Percentiles rank a stretch among this genome's conserved stretches.
phyloP scores from a whole-genome alignment of 2,113 vertebrate genomes.

The Odobenus rosmarus region DNA sequence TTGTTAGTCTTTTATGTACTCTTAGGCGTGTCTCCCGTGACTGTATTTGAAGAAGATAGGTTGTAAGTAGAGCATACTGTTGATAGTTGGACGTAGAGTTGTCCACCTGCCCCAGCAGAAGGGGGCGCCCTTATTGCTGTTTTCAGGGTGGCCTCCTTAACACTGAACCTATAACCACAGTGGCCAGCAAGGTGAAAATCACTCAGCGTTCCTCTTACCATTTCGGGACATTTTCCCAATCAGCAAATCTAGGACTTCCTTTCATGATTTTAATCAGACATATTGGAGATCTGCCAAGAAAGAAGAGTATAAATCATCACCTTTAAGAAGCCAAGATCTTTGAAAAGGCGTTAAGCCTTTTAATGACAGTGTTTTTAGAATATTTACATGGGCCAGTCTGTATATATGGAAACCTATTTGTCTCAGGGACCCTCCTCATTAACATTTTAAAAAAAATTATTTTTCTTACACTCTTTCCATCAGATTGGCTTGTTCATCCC shows the following conservation, averaged over 20 bases:
- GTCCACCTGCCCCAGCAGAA: background rate
- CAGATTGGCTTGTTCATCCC: background rate
- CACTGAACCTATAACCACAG: background rate
- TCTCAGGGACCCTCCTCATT: background rate
- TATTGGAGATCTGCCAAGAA: background rate
- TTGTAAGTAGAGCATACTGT: background rate
- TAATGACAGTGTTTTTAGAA: background rate
- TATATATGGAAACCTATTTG: background rate
- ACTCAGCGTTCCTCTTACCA: background rate
- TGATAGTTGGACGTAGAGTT: background rate
- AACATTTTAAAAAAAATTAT: background rate
- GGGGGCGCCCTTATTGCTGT: background rate
- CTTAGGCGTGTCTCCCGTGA: background rate
- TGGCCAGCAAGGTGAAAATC: background rate
- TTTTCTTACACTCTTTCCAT: background rate
- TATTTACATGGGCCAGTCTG: background rate
- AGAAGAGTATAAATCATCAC: background rate
- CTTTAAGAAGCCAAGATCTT: slow-evolving; percentile 36
- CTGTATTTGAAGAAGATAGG: background rate
- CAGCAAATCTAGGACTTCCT: background rate
- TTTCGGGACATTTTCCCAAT: background rate
- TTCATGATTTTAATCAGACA: slow-evolving; percentile 44
- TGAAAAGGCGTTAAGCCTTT: background rate
- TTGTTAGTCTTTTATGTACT: background rate
- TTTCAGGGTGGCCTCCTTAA: background rate